Conservation (phyloP, 1,140 invertebrate species). For the Heliconius melpomene region DNA sequence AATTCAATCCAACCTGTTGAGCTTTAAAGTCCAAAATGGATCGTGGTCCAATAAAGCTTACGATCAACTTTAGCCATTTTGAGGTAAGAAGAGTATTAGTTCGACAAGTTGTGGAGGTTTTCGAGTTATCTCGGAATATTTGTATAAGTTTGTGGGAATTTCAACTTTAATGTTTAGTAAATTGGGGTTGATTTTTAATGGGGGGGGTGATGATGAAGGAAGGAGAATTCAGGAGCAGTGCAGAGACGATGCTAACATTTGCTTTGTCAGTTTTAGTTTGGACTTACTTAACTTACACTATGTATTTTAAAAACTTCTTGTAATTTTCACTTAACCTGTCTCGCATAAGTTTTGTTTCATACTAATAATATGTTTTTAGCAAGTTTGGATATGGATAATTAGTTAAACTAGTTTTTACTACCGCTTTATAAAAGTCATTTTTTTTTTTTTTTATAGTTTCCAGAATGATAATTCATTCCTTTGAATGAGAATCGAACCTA, state of each 20-base stretch:
- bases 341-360: too few species aligned
- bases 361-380: too few species aligned
- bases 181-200: constrained; percentile 15
- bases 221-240: constrained; percentile 22
- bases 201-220: constrained; percentile 24
- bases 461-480: too few species aligned
- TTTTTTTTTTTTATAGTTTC: too few species aligned
- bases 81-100: constrained; percentile 72
- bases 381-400: too few species aligned
- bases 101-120: constrained; percentile 68
- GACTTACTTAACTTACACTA: not conserved
- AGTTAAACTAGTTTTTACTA: too few species aligned
- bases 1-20: constrained; percentile 37
- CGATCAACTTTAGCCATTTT: constrained; percentile 66
- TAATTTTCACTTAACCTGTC: not conserved
- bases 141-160: constrained; percentile 21
- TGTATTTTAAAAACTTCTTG: not conserved
- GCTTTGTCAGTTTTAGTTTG: constrained; percentile 35
- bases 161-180: constrained; percentile 18
- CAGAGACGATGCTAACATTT: constrained; percentile 25
- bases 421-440: too few species aligned
- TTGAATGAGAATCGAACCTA: too few species aligned
- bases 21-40: constrained; percentile 41
- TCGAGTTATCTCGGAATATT: constrained; percentile 52
- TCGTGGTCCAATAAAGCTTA: constrained; percentile 38